phyloP scores from a whole-genome alignment of 1,140 invertebrate species.

The Drosophila obscura region DNA sequence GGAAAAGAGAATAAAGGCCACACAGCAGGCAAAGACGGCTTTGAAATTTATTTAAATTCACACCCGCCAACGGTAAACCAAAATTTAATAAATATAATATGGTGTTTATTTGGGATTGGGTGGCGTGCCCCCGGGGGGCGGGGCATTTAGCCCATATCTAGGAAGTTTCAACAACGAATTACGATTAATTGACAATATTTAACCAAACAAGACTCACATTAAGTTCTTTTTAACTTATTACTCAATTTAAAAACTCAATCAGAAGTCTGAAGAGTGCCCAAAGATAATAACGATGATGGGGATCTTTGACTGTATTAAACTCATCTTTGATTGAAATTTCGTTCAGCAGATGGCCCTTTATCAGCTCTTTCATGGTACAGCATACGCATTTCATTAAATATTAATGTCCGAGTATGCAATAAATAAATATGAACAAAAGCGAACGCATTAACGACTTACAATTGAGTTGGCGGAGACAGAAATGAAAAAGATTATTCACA shows the following conservation, averaged over 20 bases:
- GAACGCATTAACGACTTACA: not conserved
- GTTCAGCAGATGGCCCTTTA: not conserved
- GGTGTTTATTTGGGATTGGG: no score
- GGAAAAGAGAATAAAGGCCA: not conserved
- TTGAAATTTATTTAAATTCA: no score
- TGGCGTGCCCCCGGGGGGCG: no score
- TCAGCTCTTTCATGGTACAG: not conserved
- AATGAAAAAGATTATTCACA: constrained; percentile 3
- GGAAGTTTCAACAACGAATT: no score
- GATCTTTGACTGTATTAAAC: constrained; percentile 1
- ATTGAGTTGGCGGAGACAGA: not conserved
- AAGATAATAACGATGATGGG: not conserved
- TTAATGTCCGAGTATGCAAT: not conserved
- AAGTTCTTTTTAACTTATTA: not conserved
- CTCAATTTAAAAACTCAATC: not conserved
- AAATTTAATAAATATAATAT: no score
- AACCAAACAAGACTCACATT: no score
- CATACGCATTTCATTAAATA: constrained; percentile 15
- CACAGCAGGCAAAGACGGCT: no score
- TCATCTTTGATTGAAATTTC: constrained; percentile 3
- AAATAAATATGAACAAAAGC: no score
- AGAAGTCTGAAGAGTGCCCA: no score
- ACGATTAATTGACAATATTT: not conserved
- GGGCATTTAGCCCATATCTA: no score
- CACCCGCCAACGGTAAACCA: no score